A percentile compares a stretch with the other conserved stretches of the same genome.
Conservation (phyloP, 1,140 invertebrate species). For the Pseudomyrmex concolor region DNA sequence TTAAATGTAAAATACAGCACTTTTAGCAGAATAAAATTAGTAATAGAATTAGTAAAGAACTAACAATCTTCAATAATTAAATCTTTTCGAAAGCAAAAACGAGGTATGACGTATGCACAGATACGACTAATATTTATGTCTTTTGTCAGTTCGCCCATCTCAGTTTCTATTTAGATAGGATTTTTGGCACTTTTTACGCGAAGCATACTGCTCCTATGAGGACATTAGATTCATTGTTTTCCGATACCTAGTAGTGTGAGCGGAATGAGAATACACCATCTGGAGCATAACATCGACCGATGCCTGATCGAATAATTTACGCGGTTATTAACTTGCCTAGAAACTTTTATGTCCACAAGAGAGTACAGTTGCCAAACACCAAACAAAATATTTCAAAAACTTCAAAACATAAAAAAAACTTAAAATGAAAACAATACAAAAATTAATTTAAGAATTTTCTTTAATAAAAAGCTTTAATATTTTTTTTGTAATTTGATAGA, state of each 20-base stretch:
- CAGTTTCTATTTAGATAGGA: background rate
- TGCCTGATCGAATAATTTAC: slow-evolving; percentile 48
- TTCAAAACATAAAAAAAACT: background rate
- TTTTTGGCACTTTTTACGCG: slow-evolving; percentile 25
- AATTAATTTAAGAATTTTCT: background rate
- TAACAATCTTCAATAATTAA: background rate
- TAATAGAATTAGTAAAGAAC: too few species aligned
- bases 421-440: background rate
- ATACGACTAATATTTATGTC: slow-evolving; percentile 38
- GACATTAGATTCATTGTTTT: slow-evolving; percentile 75
- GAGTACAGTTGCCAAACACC: background rate
- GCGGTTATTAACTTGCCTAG: background rate
- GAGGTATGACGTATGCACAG: background rate
- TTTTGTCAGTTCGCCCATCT: background rate
- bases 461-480: too few species aligned
- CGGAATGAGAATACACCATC: slow-evolving; percentile 62
- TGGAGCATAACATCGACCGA: slow-evolving; percentile 65
- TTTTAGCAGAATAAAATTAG: too few species aligned
- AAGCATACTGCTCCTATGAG: slow-evolving; percentile 17
- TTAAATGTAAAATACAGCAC: too few species aligned
- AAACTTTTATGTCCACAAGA: background rate
- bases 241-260: slow-evolving; percentile 64
- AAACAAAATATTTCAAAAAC: background rate
- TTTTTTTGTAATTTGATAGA: too few species aligned
- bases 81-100: slow-evolving; percentile 20